phyloP scores from a whole-genome alignment of 2,113 vertebrate species.

The Oriolus oriolus region DNA sequence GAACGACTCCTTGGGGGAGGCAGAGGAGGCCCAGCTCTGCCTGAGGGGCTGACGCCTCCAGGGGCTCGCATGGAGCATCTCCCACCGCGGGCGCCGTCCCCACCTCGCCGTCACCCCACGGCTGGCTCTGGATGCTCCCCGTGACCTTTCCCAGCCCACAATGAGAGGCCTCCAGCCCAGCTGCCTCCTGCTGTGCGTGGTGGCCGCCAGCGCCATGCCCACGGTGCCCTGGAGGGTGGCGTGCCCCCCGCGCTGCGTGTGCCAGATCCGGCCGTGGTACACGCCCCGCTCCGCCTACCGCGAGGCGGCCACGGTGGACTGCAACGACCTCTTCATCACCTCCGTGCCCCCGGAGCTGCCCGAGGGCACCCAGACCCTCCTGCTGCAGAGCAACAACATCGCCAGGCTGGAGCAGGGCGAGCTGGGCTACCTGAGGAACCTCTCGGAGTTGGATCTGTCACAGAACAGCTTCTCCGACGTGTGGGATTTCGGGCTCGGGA shows the following conservation, averaged over 20 bases:
- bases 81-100: neutral
- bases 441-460: constrained; percentile 90
- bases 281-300: constrained; percentile 86
- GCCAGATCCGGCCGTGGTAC: constrained; percentile 93
- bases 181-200: constrained; percentile 76
- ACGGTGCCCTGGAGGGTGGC: constrained; percentile 84
- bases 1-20: neutral
- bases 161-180: constrained; percentile 73
- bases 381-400: constrained; percentile 89
- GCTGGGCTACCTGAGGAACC: constrained; percentile 80
- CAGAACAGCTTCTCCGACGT: constrained; percentile 84
- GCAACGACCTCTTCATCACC: constrained; percentile 85
- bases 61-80: neutral
- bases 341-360: constrained; percentile 78
- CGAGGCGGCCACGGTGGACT: constrained; percentile 90
- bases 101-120: accelerated
- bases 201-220: constrained; percentile 69
- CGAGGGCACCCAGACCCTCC: constrained; percentile 82
- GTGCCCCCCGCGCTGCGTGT: constrained; percentile 81
- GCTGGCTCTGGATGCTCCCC: neutral
- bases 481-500: constrained; percentile 67
- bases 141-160: neutral
- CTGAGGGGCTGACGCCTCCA: neutral
- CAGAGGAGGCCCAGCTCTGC: neutral
- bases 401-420: constrained; percentile 71